These are phyloP conservation scores for Philopotamus ludificatus DNA, from an alignment of 1,140 invertebrate genomes.

Conservation along the genomic window DNA sequence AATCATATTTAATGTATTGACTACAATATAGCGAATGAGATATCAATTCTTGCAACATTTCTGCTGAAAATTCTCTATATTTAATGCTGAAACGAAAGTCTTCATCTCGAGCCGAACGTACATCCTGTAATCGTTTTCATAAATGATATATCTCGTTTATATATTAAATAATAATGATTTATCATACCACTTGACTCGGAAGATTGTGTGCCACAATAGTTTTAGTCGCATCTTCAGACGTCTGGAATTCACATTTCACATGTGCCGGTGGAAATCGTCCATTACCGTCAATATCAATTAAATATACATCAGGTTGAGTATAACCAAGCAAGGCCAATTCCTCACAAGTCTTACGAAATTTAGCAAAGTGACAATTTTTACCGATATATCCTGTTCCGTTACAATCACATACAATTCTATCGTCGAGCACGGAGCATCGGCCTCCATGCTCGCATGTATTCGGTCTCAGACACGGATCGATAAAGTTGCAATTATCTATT, in stretches of 20 bases:
- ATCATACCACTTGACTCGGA: constrained; percentile 72
- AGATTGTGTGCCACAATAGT: constrained; percentile 92
- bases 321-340: constrained; percentile 83
- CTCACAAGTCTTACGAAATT: constrained; percentile 87
- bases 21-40: constrained; percentile 85
- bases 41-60: constrained; percentile 88
- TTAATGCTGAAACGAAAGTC: constrained; percentile 83
- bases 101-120: constrained; percentile 68
- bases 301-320: constrained; percentile 83
- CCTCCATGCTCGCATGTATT: constrained; percentile 91
- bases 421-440: constrained; percentile 84
- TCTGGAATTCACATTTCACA: constrained; percentile 88
- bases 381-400: constrained; percentile 83
- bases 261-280: constrained; percentile 86
- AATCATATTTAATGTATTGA: constrained; percentile 90
- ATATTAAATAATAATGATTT: not conserved
- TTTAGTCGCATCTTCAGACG: constrained; percentile 75
- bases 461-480: constrained; percentile 83
- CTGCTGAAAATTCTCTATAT: constrained; percentile 83
- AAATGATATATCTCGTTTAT: not conserved
- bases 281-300: constrained; percentile 91
- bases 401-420: constrained; percentile 85
- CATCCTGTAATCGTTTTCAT: constrained; percentile 57
- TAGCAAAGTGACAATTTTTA: constrained; percentile 90
- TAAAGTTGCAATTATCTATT: constrained; percentile 86